Conservation (phyloP, 64 coral and sea anemone genomes). For the Actinia equina region DNA sequence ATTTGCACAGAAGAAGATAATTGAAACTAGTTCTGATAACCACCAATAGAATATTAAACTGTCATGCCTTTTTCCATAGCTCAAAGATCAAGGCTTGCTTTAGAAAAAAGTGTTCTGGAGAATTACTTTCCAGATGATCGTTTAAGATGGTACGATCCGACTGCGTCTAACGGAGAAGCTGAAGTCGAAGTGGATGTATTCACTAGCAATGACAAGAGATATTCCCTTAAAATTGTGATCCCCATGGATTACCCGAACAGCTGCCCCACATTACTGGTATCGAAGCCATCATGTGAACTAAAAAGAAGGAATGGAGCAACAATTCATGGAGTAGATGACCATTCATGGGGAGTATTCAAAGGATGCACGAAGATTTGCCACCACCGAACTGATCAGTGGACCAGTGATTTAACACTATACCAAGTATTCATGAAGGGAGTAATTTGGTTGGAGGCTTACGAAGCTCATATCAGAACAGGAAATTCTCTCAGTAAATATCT, state of each 20-base stretch:
- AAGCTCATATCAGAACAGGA: conserved; percentile 40
- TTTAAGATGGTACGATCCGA: conserved; percentile 56
- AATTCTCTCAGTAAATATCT: conserved; percentile 42
- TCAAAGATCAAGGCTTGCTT: conserved; percentile 39
- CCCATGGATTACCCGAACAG: conserved; percentile 37
- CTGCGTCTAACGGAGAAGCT: background rate
- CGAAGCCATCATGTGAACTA: background rate
- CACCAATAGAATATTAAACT: background rate
- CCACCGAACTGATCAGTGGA: background rate
- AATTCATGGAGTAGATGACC: background rate
- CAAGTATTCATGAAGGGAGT: conserved; percentile 46
- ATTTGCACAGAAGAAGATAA: background rate
- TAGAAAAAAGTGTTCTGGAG: conserved; percentile 64
- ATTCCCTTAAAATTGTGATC: conserved; percentile 20
- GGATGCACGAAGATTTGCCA: conserved; percentile 38
- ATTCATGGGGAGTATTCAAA: background rate
- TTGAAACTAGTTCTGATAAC: background rate
- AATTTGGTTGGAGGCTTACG: conserved; percentile 53
- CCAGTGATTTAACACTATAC: conserved; percentile 33
- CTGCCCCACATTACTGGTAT: conserved; percentile 43
- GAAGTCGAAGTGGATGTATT: conserved; percentile 26
- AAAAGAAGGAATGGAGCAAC: conserved; percentile 15
- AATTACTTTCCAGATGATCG: conserved; percentile 45
- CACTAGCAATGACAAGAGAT: conserved; percentile 8
- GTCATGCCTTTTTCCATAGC: conserved; percentile 46